Percentiles rank a stretch among this genome's conserved stretches.
Conservation (phyloP, 1,140 invertebrate genomes). For the Arctopsyche grandis region DNA sequence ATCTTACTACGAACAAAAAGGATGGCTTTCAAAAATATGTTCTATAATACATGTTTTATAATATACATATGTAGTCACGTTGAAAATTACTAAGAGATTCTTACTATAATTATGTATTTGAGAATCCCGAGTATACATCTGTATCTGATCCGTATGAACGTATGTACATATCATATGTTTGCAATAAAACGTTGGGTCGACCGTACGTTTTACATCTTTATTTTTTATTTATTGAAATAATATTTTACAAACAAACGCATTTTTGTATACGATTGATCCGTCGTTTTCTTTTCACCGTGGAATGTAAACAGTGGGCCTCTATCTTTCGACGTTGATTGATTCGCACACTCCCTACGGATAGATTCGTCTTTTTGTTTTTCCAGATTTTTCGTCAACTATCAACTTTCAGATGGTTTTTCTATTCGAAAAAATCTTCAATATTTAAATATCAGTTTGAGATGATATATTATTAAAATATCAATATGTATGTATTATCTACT, state of each 20-base stretch:
- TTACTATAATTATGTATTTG: no score
- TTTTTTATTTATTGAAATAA: neutral
- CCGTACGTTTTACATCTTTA: neutral
- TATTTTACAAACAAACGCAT: slow-evolving; percentile 18
- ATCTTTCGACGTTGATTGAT: slow-evolving; percentile 20
- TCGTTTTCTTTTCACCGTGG: neutral
- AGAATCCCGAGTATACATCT: neutral
- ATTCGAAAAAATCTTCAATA: neutral
- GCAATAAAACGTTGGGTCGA: no score
- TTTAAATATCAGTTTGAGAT: neutral
- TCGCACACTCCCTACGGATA: slow-evolving; percentile 19
- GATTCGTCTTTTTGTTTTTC: slow-evolving; percentile 24
- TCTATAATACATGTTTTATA: no score
- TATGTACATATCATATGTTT: no score
- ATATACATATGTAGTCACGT: no score
- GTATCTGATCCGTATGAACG: neutral
- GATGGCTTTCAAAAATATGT: no score
- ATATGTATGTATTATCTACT: no score
- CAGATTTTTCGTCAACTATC: slow-evolving; percentile 29
- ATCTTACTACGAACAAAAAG: no score
- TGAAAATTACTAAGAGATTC: no score
- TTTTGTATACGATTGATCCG: neutral
- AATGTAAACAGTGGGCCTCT: slow-evolving; percentile 20
- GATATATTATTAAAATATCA: no score
- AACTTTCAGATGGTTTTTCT: slow-evolving; percentile 3